Percentiles rank a stretch among this genome's conserved stretches.
Evolutionary conservation across 2,113 vertebrate species (phyloP).

Genomic region (Gobio gobio): DNA sequence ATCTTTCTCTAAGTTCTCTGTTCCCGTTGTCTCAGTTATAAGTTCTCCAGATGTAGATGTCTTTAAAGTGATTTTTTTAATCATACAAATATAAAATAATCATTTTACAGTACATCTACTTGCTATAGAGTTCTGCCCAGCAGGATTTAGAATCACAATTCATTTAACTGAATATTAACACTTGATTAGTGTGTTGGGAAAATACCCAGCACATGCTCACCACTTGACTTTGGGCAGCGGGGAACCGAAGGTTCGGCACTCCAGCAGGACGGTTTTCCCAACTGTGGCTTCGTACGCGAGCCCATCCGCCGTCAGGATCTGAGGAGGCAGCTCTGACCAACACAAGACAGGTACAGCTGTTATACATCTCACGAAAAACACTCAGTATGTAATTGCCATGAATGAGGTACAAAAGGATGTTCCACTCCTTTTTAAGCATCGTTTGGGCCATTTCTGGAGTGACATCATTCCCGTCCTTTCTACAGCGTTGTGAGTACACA

Average conservation of each 20-base stretch:
- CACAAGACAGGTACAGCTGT: not conserved
- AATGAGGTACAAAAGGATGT: not conserved
- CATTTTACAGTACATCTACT: not conserved
- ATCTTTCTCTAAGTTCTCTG: not conserved
- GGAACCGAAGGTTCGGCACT: constrained; percentile 83
- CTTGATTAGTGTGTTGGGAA: not conserved
- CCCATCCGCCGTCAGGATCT: constrained; percentile 80
- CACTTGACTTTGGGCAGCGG: constrained; percentile 81
- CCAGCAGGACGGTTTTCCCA: constrained; percentile 67
- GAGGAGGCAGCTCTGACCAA: constrained; percentile 80
- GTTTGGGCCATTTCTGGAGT: not conserved
- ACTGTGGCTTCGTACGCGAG: constrained; percentile 73
- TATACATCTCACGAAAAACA: no score
- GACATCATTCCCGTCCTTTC: not conserved
- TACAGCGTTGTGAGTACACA: not conserved
- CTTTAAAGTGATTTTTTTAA: no score
- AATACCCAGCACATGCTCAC: constrained; percentile 67
- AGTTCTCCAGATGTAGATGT: no score
- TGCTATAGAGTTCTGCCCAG: no score
- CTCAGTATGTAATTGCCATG: not conserved
- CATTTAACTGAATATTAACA: no score
- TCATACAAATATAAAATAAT: not conserved
- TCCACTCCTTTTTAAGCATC: not conserved
- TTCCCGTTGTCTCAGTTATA: no score
- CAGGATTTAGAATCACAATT: no score